phyloP scores from a whole-genome alignment of 1,140 invertebrate genomes.

The Physella acuta region DNA sequence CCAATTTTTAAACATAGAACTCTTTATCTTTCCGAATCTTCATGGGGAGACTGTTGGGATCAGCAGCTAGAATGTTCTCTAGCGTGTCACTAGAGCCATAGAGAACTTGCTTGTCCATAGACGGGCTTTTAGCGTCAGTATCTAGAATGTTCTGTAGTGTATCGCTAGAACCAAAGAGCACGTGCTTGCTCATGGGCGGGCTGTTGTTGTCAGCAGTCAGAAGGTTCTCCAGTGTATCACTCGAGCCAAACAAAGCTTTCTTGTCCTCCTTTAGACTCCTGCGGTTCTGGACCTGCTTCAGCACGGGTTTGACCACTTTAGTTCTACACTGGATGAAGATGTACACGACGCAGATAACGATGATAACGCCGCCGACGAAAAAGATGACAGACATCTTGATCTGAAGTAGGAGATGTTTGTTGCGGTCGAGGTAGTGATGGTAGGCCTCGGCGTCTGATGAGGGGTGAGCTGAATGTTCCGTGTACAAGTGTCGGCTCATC shows the following conservation, averaged over 20 bases:
- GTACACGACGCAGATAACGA: constrained; percentile 35
- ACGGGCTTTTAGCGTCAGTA: constrained; percentile 2
- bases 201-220: constrained; percentile 22
- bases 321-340: constrained; percentile 33
- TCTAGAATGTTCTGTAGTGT: constrained; percentile 29
- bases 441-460: no score
- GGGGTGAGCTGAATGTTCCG: no score
- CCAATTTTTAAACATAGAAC: constrained; percentile 24
- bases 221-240: constrained; percentile 31
- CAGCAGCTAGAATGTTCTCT: constrained; percentile 27
- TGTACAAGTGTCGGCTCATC: no score
- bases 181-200: no score
- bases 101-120: constrained; percentile 22
- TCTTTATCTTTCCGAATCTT: constrained; percentile 32
- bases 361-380: constrained; percentile 31
- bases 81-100: constrained; percentile 30
- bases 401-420: constrained; percentile 37
- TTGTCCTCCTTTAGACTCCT: constrained; percentile 21
- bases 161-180: constrained; percentile 27
- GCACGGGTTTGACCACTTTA: neutral
- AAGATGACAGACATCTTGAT: constrained; percentile 39
- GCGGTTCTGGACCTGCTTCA: neutral
- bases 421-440: constrained; percentile 30
- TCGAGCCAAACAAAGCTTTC: constrained; percentile 26
- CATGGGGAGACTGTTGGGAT: constrained; percentile 24